Evolutionary conservation across 2,888 invertebrate genomes (phyloP).

Genomic region (Ariolimax columbianus): DNA sequence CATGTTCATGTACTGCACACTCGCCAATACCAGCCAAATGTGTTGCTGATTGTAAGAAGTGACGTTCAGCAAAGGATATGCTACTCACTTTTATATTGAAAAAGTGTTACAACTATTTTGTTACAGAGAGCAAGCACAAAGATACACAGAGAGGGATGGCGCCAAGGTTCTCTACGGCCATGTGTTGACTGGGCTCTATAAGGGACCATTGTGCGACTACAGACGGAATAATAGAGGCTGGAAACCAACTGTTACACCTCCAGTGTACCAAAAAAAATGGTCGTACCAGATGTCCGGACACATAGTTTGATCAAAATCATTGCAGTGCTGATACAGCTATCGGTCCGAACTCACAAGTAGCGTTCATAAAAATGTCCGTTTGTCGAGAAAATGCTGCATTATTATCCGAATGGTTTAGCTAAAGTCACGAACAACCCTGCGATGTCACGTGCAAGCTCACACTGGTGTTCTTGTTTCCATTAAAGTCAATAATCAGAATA

Average conservation of each 20-base stretch:
- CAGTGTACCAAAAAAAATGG: not conserved
- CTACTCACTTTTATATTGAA: too few species aligned
- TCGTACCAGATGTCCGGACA: not conserved
- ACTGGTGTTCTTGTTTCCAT: not conserved
- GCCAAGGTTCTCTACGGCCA: not conserved
- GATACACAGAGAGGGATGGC: not conserved
- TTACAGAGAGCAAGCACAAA: constrained; percentile 18
- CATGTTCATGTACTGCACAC: too few species aligned
- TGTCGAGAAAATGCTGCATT: not conserved
- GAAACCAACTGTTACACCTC: constrained; percentile 29
- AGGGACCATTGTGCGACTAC: not conserved
- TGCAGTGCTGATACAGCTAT: not conserved
- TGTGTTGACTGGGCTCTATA: not conserved
- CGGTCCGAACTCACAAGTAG: not conserved
- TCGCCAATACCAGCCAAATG: too few species aligned
- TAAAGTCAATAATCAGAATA: not conserved
- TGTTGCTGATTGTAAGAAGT: too few species aligned
- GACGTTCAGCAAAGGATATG: too few species aligned
- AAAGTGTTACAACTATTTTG: not conserved
- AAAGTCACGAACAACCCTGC: constrained; percentile 10
- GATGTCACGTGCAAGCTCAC: not conserved
- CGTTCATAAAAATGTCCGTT: not conserved
- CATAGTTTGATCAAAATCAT: not conserved
- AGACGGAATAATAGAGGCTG: not conserved
- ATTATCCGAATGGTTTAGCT: not conserved